These are phyloP conservation scores for Lasioglossum figueresi DNA, from an alignment of 2,888 invertebrate genomes.

Conservation along the genomic window DNA sequence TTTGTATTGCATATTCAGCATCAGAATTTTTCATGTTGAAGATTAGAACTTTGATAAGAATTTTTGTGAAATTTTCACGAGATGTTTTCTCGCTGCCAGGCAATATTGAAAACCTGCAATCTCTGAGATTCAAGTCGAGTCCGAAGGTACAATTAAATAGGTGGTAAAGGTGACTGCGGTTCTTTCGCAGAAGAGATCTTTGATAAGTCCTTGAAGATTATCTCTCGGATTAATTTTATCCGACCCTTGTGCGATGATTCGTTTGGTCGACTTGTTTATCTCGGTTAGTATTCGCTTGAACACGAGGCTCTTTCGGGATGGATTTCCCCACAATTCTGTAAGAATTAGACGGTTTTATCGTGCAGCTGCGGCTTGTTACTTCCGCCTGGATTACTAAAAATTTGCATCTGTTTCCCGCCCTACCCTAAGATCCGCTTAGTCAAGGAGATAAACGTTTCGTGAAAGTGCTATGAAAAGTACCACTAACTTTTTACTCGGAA, in stretches of 20 bases:
- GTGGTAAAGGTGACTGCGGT: neutral
- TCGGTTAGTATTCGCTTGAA: slow-evolving; percentile 23
- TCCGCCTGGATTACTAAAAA: slow-evolving; percentile 28
- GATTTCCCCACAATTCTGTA: slow-evolving; percentile 35
- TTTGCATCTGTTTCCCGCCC: slow-evolving; percentile 1
- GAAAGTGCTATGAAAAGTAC: neutral
- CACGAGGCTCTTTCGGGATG: neutral
- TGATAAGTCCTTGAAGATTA: neutral
- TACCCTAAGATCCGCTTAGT: neutral
- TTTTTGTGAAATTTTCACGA: neutral
- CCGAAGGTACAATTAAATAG: neutral
- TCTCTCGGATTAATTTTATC: slow-evolving; percentile 25
- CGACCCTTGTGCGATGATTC: slow-evolving; percentile 4
- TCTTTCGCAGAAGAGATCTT: neutral
- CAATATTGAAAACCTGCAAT: neutral
- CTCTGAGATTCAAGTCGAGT: neutral
- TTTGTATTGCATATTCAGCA: too few relatives aligned
- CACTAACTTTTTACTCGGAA: neutral
- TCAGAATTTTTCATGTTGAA: too few relatives aligned
- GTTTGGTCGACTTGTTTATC: slow-evolving; percentile 46
- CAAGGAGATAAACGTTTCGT: neutral
- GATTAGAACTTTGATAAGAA: too few relatives aligned
- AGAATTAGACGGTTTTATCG: slow-evolving; percentile 44
- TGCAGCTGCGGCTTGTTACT: slow-evolving; percentile 40
- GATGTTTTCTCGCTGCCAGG: neutral